phyloP scores from a whole-genome alignment of 2,797 vertebrate species.

The Momotus momota region DNA sequence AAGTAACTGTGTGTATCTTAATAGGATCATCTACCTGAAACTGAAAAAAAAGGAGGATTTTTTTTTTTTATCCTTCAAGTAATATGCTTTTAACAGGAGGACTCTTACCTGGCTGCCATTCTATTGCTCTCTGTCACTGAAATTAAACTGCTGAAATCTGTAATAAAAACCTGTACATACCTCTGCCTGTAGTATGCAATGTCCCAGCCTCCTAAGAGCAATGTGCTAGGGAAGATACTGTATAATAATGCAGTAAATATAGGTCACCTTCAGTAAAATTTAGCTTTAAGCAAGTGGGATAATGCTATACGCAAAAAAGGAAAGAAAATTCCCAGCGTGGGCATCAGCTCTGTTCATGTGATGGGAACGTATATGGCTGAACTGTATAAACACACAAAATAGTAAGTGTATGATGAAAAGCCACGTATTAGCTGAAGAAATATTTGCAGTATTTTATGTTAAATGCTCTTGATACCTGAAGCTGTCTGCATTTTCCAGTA shows the following conservation, averaged over 20 bases:
- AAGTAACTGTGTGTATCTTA: background rate
- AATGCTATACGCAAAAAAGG: background rate
- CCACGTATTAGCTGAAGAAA: background rate
- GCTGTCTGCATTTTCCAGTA: background rate
- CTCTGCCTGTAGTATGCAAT: background rate
- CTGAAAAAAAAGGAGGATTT: conserved; percentile 1
- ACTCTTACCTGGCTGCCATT: background rate
- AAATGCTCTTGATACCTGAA: background rate
- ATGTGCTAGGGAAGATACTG: background rate
- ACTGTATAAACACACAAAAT: background rate
- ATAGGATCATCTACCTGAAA: background rate
- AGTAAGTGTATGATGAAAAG: background rate
- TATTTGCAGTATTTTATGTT: background rate
- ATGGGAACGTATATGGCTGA: background rate
- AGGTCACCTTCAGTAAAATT: conserved; percentile 1
- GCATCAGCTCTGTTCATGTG: background rate
- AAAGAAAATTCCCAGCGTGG: background rate
- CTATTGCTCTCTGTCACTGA: background rate
- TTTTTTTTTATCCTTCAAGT: background rate
- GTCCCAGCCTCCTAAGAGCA: background rate
- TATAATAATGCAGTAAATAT: conserved; percentile 15
- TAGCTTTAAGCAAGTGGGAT: conserved; percentile 8
- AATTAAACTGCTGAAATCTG: conserved; percentile 5
- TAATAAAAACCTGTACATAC: background rate
- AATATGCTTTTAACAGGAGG: conserved; percentile 10